phyloP scores from a whole-genome alignment of 2,888 invertebrate genomes.

The Morpho achilles region DNA sequence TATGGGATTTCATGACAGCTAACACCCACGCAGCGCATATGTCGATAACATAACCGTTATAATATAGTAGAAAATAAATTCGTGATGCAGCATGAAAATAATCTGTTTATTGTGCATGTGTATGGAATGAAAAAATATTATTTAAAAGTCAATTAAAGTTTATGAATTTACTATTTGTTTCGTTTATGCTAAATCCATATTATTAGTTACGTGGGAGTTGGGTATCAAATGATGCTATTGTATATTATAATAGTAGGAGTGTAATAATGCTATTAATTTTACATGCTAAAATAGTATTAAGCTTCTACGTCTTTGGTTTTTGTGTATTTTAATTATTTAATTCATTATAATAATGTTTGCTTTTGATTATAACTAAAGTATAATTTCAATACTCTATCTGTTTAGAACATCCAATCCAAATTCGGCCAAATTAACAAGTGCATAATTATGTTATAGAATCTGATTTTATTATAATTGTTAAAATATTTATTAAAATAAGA shows the following conservation, averaged over 20 bases:
- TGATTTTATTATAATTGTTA: no score
- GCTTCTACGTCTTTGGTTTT: neutral
- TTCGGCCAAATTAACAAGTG: no score
- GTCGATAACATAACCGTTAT: neutral
- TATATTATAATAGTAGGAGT: no score
- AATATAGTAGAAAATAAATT: conserved; percentile 3
- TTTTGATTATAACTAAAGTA: no score
- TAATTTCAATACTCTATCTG: no score
- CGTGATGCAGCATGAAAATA: conserved; percentile 10
- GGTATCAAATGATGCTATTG: neutral
- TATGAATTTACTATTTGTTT: neutral
- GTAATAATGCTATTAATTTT: neutral
- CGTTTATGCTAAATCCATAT: neutral
- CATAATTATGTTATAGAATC: no score
- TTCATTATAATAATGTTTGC: no score
- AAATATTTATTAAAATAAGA: no score
- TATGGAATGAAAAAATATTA: conserved; percentile 5
- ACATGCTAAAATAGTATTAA: no score
- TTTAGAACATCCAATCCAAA: no score
- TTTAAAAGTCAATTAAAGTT: neutral
- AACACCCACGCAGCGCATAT: conserved; percentile 9
- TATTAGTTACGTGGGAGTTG: conserved; percentile 8
- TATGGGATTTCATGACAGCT: conserved; percentile 5
- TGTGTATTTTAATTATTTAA: no score
- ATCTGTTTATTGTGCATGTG: neutral